Evolutionary conservation across 1,140 invertebrate genomes (phyloP), one percentile per base, ranked within the genome.

Genomic region (Drosophila repletoides): DNA sequence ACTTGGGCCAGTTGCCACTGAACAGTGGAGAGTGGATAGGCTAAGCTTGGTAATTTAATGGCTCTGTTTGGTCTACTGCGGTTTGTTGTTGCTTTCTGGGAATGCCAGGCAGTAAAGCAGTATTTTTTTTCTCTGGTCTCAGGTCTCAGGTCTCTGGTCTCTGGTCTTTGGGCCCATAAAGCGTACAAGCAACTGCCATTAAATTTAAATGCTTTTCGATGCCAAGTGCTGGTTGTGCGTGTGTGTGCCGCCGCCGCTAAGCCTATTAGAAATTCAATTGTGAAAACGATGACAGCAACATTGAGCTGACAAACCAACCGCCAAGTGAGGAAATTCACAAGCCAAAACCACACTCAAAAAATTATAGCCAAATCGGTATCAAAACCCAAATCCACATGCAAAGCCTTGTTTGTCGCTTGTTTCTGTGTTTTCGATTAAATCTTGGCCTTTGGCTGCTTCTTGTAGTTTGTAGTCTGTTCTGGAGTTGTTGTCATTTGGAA

Each of bases 191-290:
- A 73, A 64, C 80, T 71, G 65, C 66, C 79, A 83, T 83, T 84
- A 84, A 84, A 79, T 79, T 83, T 84, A 83, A 83, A 83, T 84
- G 79, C 59, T 83, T 84, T 83, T 84, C 74, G 70, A 83, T 79
- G 74, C 59, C 69, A 72, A 56, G 53, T 72, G 56, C 45, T 21
- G 12, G n/a, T 12, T 52, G 40, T 33, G 51, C 2, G 7, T 48
- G 29, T 29, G 22, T 26, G 7, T 15, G 28, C 17, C 52, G 33
- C 33, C 17, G 28, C 15, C 4, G 59, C 34, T 77, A 83, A 73
- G 70, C 65, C 77, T 79, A 84, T 83, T 84, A 84, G 70, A 83
- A 79, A 84, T 84, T 84, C 79, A 77, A 84, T 81, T 72, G 76
- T 64, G 52, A 70, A 68, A 77, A 70, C 51, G 36, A 28, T 55